Percentiles rank a stretch among this genome's conserved stretches.
Conservation (phyloP, 2,888 invertebrate species). For the Coenonympha glycerion region DNA sequence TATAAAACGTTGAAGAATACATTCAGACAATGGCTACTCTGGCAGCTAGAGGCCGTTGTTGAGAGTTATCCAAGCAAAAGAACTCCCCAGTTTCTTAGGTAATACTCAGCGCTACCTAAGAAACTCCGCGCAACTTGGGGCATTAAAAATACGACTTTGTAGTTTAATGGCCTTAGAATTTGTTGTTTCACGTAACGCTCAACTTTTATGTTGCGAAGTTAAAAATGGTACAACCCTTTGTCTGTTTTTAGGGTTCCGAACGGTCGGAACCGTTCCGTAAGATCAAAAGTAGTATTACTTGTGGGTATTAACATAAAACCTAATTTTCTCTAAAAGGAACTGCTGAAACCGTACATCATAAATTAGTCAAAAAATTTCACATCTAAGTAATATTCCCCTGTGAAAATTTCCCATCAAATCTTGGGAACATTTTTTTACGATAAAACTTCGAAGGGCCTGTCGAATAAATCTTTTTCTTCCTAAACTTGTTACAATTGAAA, state of each 20-base stretch:
- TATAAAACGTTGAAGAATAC: neutral
- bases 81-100: neutral
- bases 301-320: neutral
- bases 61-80: neutral
- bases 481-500: constrained; percentile 64
- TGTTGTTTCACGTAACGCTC: neutral
- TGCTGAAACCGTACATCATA: constrained; percentile 35
- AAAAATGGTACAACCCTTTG: neutral
- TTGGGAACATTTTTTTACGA: constrained; percentile 17
- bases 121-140: neutral
- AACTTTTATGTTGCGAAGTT: neutral
- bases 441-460: constrained; percentile 38
- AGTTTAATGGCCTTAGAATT: neutral
- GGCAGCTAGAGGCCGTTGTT: neutral
- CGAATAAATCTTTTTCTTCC: constrained; percentile 57
- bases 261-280: no score
- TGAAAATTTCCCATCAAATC: constrained; percentile 18
- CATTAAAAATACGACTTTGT: neutral
- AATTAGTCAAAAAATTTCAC: constrained; percentile 50
- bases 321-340: neutral
- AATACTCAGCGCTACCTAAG: neutral
- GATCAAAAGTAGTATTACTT: no score
- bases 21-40: neutral
- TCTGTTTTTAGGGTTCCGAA: no score
- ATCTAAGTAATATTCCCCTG: constrained; percentile 11